A percentile compares a stretch with the other conserved stretches of the same genome.
phyloP scores from a whole-genome alignment of 2,113 vertebrate species.

The Rhombomys opimus region DNA sequence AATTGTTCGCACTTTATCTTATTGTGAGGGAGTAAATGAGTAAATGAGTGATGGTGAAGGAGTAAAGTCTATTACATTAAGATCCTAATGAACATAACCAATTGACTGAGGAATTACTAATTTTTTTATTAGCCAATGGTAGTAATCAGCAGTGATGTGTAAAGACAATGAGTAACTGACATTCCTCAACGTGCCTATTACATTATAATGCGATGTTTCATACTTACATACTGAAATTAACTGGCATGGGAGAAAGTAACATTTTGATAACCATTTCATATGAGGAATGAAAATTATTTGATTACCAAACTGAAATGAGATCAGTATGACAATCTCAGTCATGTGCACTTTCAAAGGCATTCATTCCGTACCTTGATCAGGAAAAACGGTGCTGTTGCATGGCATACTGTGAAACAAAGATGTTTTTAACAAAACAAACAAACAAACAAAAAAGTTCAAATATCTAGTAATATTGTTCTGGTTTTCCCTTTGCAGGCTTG shows the following conservation, averaged over 20 bases:
- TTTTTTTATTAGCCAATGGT: conserved; percentile 57
- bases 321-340: neutral
- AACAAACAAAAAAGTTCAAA: neutral
- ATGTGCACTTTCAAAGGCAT: neutral
- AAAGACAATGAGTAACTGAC: conserved; percentile 47
- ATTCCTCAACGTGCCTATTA: conserved; percentile 5
- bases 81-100: conserved; percentile 58
- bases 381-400: neutral
- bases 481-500: neutral
- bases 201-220: neutral
- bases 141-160: conserved; percentile 55
- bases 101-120: conserved; percentile 57
- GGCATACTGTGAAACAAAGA: neutral
- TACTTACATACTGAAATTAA: neutral
- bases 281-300: neutral
- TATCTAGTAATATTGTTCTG: neutral
- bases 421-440: conserved; percentile 2
- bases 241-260: neutral
- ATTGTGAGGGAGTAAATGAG: neutral
- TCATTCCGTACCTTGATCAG: neutral
- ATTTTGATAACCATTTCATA: conserved; percentile 11
- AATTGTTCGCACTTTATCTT: conserved; percentile 52
- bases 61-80: conserved; percentile 11
- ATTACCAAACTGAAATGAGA: neutral
- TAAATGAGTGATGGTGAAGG: neutral